Base-by-base conservation (phyloP, 2,888 invertebrate species). In the Xylota sylvarum region DNA sequence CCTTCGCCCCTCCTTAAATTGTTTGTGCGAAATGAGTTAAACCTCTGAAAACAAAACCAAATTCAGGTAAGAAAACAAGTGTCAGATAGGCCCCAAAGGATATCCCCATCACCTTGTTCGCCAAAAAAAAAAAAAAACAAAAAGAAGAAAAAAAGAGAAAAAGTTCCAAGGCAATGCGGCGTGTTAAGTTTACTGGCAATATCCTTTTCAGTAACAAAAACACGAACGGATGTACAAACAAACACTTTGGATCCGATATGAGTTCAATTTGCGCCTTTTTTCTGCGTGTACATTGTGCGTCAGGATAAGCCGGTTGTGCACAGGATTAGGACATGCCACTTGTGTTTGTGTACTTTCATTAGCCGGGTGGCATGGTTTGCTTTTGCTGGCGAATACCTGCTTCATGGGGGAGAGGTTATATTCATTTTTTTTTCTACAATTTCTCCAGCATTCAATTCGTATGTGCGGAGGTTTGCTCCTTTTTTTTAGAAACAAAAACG, bases 221-320 rank as follows among this genome's bases (percentile, higher is more conserved):
- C 80, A 72, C 70, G 60, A 81, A 81, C 76, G 81, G 76, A 85
- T 85, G 70, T 85, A 72, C 85, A 85, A 81, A 81, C 85, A 85
- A 85, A 85, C 76, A 81, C 76, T 77, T 70, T 85, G 79, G 76
- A 81, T 81, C 81, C 76, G 76, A 85, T 85, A 85, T 81, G 70
- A 81, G 85, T 85, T 85, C 85, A 85, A 85, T 85, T 85, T 85
- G 76, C 76, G 85, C 85, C 60, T 72, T 81, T 85, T 80, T 80
- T 64, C 46, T 58, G 48, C 9, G 50, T 48, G 52, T 76, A 55
- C 56, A 70, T 60, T 17, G 50, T 85, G 81, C 81, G 85, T 80
- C 76, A 72, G 81, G 85, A 85, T 85, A 85, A 85, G 85, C 65
- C 76, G 81, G 65, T 70, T 85, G 65, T 81, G 81, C 65, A 72